Conservation (phyloP, 2,113 vertebrate species). For the Microcebus murinus region DNA sequence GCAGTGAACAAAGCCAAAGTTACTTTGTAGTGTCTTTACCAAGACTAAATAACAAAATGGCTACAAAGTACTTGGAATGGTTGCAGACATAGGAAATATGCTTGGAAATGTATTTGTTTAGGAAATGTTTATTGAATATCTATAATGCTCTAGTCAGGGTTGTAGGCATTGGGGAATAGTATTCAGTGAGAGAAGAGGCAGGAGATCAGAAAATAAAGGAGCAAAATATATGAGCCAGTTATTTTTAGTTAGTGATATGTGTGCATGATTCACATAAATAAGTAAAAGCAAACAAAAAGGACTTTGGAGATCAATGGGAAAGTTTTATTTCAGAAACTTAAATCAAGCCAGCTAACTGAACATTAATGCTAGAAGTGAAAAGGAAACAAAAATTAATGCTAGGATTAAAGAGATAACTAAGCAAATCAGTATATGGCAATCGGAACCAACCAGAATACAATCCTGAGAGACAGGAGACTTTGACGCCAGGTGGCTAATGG, state of each 20-base stretch:
- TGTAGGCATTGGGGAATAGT: neutral
- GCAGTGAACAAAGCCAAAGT: neutral
- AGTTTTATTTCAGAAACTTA: neutral
- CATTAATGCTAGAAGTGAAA: neutral
- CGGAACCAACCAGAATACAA: neutral
- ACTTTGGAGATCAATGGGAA: neutral
- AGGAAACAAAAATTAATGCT: neutral
- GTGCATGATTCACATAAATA: neutral
- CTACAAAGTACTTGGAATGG: neutral
- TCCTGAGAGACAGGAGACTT: neutral
- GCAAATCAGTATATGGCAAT: neutral
- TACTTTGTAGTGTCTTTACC: neutral
- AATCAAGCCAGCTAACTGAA: neutral
- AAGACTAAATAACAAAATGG: neutral
- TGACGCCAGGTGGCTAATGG: neutral
- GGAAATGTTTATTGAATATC: neutral
- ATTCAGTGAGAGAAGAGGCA: neutral
- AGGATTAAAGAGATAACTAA: neutral
- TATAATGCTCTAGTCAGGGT: neutral
- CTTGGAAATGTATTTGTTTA: neutral
- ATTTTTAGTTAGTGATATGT: neutral
- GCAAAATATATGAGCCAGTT: neutral
- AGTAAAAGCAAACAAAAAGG: neutral
- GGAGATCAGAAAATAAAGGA: neutral
- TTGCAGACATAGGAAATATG: neutral